Base-by-base conservation (phyloP, 2,888 invertebrate genomes). In the Embidobia sp. region DNA sequence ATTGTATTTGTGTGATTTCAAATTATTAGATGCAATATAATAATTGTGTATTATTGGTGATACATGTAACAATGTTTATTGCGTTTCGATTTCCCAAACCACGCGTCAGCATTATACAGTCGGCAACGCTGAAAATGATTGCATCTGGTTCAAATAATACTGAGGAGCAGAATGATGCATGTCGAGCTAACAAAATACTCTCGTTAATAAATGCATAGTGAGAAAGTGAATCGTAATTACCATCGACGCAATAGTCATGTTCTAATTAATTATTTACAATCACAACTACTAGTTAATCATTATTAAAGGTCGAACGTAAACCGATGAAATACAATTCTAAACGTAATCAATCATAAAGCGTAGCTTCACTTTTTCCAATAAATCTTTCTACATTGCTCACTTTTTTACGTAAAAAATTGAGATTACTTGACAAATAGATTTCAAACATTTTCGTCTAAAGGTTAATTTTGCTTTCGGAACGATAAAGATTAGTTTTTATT, bases 211-310 rank as follows among this genome's bases (percentile, higher is more conserved):
- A 55, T 48, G 61, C 40, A 22, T 31, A 11, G 19, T 27, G 77
- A 67, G 55, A 77, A 77, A 72, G 72, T 72, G 61, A 67, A 72
- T 72, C 61, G 31, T 77, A 77, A 77, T 77, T 77, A 77, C 61
- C 64, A 59, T 64, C 29, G 69, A 76, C 64, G 51, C 55, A 76
- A 59, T 35, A 69, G 69, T 57, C 53, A 15, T 27, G 48, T 51
- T 69, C 27, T 76, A 63, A 76, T 76, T 63, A 69, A 76, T 76
- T 61, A 74, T 74, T 76, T 76, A 51, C 42, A 63, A 64, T 76
- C 37, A 51, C 37, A 69, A 63, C 48, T 67, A 44, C 44, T 67
- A 61, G 55, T 61, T 67, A 51, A 61, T 49, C 31, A 73, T 73
- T 57, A 15, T 46, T 16, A 35, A 42, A 7, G 19, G 19, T n/a